A percentile compares a stretch with the other conserved stretches of the same genome.
Evolutionary conservation across 2,888 invertebrate species (phyloP).

Genomic region (Dryococelus australis): DNA sequence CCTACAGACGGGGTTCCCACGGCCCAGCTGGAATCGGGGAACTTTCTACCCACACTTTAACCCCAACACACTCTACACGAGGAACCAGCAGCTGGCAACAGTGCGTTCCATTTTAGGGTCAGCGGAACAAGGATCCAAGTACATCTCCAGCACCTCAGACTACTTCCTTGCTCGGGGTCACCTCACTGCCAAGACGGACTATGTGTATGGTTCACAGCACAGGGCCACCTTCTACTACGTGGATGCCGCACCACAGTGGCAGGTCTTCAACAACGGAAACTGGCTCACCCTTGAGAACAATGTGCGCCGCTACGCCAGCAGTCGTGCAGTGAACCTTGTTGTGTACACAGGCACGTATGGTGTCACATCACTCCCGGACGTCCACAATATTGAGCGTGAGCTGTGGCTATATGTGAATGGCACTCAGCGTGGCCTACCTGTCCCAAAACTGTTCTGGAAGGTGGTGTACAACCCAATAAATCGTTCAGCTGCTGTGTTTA

Average conservation of each 20-base stretch:
- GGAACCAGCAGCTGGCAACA: conserved; percentile 32
- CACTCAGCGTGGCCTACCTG: conserved; percentile 60
- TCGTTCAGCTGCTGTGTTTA: conserved; percentile 64
- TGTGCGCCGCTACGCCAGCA: conserved; percentile 59
- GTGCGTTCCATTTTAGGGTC: conserved; percentile 37
- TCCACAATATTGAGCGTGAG: conserved; percentile 48
- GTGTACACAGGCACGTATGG: conserved; percentile 67
- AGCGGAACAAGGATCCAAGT: conserved; percentile 30
- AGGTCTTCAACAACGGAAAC: conserved; percentile 66
- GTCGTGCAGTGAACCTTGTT: conserved; percentile 51
- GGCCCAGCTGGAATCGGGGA: conserved; percentile 63
- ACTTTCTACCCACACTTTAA: conserved; percentile 59
- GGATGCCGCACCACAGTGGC: conserved; percentile 74
- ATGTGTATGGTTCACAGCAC: conserved; percentile 67
- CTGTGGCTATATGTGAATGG: conserved; percentile 51
- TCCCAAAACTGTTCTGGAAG: conserved; percentile 67
- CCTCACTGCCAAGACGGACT: conserved; percentile 69
- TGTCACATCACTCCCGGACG: conserved; percentile 62
- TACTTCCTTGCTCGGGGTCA: conserved; percentile 67
- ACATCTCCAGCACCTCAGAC: conserved; percentile 12
- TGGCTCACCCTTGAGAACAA: conserved; percentile 64
- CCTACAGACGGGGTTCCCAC: conserved; percentile 55
- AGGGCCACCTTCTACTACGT: conserved; percentile 69
- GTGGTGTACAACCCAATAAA: conserved; percentile 64
- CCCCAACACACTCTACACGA: conserved; percentile 54